A percentile compares a stretch with the other conserved stretches of the same genome.
These are phyloP conservation scores for Myiagra hebetior DNA, from an alignment of 2,113 vertebrate species.

Conservation along the genomic window DNA sequence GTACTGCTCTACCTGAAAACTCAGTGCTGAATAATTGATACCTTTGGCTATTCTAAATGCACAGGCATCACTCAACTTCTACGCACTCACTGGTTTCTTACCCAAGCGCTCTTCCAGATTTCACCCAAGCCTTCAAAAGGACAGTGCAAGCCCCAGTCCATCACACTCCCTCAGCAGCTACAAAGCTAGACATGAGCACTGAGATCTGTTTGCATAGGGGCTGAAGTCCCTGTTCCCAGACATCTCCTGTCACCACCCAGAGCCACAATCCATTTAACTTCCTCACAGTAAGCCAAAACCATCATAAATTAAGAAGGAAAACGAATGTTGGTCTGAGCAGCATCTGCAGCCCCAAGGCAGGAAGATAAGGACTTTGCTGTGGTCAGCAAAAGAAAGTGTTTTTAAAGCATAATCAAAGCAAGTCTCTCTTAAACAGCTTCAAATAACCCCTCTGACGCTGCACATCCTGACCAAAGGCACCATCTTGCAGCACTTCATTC, in stretches of 20 bases:
- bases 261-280: background rate
- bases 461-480: background rate
- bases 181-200: background rate
- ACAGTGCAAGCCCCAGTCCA: accelerated
- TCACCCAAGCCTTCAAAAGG: accelerated
- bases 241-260: background rate
- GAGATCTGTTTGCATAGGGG: accelerated
- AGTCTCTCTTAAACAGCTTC: background rate
- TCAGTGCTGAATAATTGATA: accelerated
- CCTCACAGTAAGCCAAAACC: background rate
- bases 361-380: background rate
- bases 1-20: background rate
- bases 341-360: background rate
- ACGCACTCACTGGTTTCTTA: background rate
- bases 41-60: background rate
- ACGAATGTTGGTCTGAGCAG: background rate
- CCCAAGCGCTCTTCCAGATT: accelerated
- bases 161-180: background rate
- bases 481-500: background rate
- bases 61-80: background rate
- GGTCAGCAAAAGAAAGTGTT: background rate
- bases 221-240: background rate
- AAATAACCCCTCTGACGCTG: background rate
- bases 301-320: background rate
- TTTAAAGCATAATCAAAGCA: background rate